A percentile compares a stretch with the other conserved stretches of the same genome.
Conservation (phyloP, 2,113 vertebrate genomes). For the Prolemur simus region DNA sequence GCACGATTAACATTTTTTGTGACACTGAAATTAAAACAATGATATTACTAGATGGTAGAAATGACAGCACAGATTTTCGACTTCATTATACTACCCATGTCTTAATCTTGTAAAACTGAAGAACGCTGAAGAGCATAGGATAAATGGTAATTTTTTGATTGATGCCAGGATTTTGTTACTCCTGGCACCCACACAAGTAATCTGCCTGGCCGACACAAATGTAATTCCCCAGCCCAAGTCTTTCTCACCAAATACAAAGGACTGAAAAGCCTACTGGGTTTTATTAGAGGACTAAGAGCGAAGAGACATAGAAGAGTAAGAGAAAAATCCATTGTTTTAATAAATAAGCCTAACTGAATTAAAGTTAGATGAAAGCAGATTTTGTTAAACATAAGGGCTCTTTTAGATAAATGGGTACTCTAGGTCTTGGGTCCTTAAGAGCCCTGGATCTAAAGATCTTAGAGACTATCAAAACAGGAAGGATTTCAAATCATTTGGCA, state of each 20-base stretch:
- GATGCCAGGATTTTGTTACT: constrained; percentile 26
- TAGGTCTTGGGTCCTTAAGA: background rate
- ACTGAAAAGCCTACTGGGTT: background rate
- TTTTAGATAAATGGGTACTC: background rate
- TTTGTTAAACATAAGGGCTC: background rate
- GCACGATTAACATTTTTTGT: background rate
- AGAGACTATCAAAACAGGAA: background rate
- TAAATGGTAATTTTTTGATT: background rate
- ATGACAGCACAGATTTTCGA: background rate
- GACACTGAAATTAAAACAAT: constrained; percentile 9
- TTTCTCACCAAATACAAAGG: constrained; percentile 36
- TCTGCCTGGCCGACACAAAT: background rate
- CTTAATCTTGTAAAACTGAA: background rate
- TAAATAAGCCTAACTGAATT: constrained; percentile 17
- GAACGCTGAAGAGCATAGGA: background rate
- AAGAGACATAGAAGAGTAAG: background rate
- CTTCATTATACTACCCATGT: background rate
- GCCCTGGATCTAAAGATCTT: background rate
- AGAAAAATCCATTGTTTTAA: constrained; percentile 34
- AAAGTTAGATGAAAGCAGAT: constrained; percentile 33
- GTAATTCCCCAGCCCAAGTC: background rate
- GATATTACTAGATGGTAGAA: background rate
- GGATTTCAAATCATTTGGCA: background rate
- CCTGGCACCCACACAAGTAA: background rate
- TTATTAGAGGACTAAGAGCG: background rate